Conservation (phyloP, 1,140 invertebrate species). For the Artemia franciscana region DNA sequence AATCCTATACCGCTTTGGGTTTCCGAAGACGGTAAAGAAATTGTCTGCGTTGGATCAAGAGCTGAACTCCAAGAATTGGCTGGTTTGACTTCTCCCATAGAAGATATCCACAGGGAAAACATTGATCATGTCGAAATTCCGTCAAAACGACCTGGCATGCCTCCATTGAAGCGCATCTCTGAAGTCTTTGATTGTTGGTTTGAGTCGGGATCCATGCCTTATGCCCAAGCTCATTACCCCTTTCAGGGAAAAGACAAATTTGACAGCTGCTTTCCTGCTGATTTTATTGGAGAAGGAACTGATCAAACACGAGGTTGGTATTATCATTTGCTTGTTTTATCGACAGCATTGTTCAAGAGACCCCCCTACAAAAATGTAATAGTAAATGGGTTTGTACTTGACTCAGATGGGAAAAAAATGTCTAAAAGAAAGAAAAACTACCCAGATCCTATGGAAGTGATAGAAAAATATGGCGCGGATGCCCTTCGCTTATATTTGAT, state of each 20-base stretch:
- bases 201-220: constrained; percentile 98
- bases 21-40: constrained; percentile 75
- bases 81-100: constrained; percentile 52
- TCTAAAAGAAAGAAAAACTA: constrained; percentile 99
- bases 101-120: no score
- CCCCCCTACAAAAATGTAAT: constrained; percentile 95
- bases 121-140: no score
- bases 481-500: constrained; percentile 86
- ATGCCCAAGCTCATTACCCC: constrained; percentile 88
- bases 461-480: constrained; percentile 82
- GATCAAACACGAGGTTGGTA: constrained; percentile 93
- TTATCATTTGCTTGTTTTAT: constrained; percentile 87
- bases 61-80: constrained; percentile 63
- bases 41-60: constrained; percentile 85
- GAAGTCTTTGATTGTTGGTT: constrained; percentile 99
- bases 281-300: constrained; percentile 97
- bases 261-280: constrained; percentile 84
- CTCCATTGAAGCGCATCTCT: no score
- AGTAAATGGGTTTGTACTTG: constrained; percentile 80
- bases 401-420: constrained; percentile 96
- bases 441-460: constrained; percentile 65
- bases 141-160: no score
- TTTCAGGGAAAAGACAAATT: constrained; percentile 79
- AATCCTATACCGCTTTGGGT: constrained; percentile 97
- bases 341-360: constrained; percentile 85